Percentiles rank a stretch among this genome's conserved stretches.
phyloP scores from a whole-genome alignment of 2,113 vertebrate species.

The Cettia cetti region DNA sequence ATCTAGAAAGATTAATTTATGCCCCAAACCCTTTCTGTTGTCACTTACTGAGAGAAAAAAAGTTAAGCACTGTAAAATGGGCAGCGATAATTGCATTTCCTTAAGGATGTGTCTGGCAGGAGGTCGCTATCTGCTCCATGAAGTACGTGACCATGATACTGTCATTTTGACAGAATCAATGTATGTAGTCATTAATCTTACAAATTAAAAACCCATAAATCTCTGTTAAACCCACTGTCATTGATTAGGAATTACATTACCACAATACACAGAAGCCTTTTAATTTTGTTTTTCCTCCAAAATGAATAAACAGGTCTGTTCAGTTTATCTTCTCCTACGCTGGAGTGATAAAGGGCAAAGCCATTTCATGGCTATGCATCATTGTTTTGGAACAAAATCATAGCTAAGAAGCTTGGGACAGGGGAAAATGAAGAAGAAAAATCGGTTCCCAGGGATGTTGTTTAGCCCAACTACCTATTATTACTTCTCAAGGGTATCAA shows the following conservation, averaged over 20 bases:
- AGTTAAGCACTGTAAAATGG: slow-evolving; percentile 45
- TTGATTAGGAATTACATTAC: slow-evolving; percentile 59
- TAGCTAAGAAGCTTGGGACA: neutral
- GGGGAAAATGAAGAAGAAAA: neutral
- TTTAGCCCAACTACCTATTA: neutral
- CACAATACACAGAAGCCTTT: slow-evolving; percentile 61
- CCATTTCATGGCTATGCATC: slow-evolving; percentile 52
- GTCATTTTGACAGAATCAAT: slow-evolving; percentile 49
- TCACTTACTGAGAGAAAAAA: slow-evolving; percentile 44
- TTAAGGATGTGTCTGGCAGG: slow-evolving; percentile 55
- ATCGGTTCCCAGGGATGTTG: neutral
- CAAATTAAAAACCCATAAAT: slow-evolving; percentile 64
- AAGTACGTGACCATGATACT: slow-evolving; percentile 73
- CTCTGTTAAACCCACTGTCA: slow-evolving; percentile 52
- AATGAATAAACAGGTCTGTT: slow-evolving; percentile 42
- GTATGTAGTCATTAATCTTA: slow-evolving; percentile 48
- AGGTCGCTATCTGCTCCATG: slow-evolving; percentile 32
- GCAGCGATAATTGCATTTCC: slow-evolving; percentile 73
- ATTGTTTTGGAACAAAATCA: slow-evolving; percentile 8
- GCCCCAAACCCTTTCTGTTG: slow-evolving; percentile 37
- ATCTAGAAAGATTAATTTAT: slow-evolving; percentile 20
- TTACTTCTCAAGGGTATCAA: neutral
- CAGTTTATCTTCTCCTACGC: slow-evolving; percentile 11
- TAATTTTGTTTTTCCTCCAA: slow-evolving; percentile 55
- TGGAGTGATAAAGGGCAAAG: slow-evolving; percentile 36